Evolutionary conservation across 2,113 vertebrate genomes (phyloP).

Genomic region (Macquaria ambigua): DNA sequence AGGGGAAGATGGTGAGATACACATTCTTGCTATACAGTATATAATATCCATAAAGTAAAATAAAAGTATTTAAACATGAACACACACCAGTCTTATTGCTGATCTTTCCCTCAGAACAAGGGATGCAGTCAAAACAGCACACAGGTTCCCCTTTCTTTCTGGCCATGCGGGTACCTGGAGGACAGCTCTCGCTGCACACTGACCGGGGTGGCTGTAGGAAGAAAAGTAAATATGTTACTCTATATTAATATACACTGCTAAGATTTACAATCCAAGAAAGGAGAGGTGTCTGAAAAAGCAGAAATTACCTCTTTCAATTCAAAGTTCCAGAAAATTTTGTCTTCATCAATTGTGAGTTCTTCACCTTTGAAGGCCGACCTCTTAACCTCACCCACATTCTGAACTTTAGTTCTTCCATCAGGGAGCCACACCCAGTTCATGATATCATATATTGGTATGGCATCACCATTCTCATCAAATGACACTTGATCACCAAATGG

Average conservation of each 20-base stretch:
- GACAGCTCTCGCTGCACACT: constrained; percentile 84
- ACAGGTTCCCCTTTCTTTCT: constrained; percentile 81
- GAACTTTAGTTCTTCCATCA: constrained; percentile 61
- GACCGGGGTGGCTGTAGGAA: constrained; percentile 76
- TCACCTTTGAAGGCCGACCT: constrained; percentile 51
- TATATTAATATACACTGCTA: neutral
- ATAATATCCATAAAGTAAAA: too few species aligned
- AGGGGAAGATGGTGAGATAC: neutral
- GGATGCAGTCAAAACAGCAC: constrained; percentile 87
- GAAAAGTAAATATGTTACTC: constrained; percentile 26
- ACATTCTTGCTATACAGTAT: neutral
- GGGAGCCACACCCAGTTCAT: constrained; percentile 76
- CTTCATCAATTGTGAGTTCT: constrained; percentile 69
- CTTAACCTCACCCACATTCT: constrained; percentile 71
- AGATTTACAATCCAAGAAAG: neutral
- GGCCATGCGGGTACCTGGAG: constrained; percentile 79
- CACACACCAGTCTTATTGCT: constrained; percentile 77
- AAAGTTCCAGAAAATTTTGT: constrained; percentile 64
- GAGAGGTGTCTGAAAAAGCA: neutral
- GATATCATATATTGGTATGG: constrained; percentile 78
- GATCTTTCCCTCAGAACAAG: constrained; percentile 84
- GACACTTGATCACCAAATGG: constrained; percentile 75
- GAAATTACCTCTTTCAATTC: constrained; percentile 50
- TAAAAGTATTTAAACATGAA: too few species aligned
- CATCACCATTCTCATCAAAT: constrained; percentile 80